Conservation (phyloP, 2,888 invertebrate species). For the Drosophila hamatofila region DNA sequence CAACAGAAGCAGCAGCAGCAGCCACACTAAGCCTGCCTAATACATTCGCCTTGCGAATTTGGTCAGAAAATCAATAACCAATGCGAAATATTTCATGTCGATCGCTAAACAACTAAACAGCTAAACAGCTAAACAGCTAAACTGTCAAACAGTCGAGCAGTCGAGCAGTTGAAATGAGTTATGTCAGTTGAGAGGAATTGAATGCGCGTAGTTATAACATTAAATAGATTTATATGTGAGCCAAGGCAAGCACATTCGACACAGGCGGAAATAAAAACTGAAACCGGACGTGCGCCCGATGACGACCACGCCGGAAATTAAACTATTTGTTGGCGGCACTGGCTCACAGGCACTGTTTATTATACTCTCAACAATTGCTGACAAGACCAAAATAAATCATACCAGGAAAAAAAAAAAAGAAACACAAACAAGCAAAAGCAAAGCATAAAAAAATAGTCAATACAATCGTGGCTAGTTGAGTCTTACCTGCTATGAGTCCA, state of each 20-base stretch:
- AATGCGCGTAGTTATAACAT: constrained; percentile 35
- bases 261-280: constrained; percentile 74
- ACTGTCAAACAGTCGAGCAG: constrained; percentile 15
- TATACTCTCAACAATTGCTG: constrained; percentile 29
- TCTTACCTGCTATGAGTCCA: constrained; percentile 23
- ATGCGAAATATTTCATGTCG: constrained; percentile 25
- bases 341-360: neutral
- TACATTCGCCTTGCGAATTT: constrained; percentile 10
- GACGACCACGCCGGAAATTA: constrained; percentile 74
- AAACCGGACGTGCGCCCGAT: constrained; percentile 72
- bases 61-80: constrained; percentile 44
- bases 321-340: constrained; percentile 69
- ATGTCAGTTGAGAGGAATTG: constrained; percentile 30
- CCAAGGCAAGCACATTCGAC: neutral
- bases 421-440: neutral
- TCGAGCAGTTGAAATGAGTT: constrained; percentile 40
- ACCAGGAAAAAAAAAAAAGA: neutral
- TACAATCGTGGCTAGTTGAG: constrained; percentile 1
- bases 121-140: constrained; percentile 20
- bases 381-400: constrained; percentile 41
- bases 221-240: constrained; percentile 58
- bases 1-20: neutral
- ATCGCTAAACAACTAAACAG: constrained; percentile 31
- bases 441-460: neutral
- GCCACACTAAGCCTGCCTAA: constrained; percentile 18